Conservation (phyloP, 2,888 invertebrate species). For the Carterocephalus palaemon region DNA sequence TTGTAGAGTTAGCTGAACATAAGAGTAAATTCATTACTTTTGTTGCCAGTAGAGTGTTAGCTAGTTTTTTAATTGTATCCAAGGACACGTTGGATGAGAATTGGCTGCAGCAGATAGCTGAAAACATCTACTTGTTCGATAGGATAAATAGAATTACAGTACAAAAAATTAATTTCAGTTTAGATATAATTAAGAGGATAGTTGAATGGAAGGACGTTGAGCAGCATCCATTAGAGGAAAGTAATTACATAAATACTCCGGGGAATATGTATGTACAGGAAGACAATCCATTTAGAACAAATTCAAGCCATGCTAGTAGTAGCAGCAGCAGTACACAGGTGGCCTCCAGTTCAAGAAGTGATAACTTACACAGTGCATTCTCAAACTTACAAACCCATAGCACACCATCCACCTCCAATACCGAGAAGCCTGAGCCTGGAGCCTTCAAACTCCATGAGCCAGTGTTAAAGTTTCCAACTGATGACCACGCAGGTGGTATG, state of each 20-base stretch:
- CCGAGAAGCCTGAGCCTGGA: slow-evolving; percentile 41
- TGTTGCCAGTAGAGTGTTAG: slow-evolving; percentile 87
- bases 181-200: slow-evolving; percentile 91
- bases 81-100: slow-evolving; percentile 88
- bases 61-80: slow-evolving; percentile 90
- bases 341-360: slow-evolving; percentile 50
- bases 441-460: slow-evolving; percentile 65
- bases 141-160: slow-evolving; percentile 82
- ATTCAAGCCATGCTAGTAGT: slow-evolving; percentile 50
- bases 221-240: slow-evolving; percentile 88
- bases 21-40: slow-evolving; percentile 89
- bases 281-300: slow-evolving; percentile 68
- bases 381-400: slow-evolving; percentile 69
- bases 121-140: slow-evolving; percentile 83
- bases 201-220: slow-evolving; percentile 93
- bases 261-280: slow-evolving; percentile 62
- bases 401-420: slow-evolving; percentile 58
- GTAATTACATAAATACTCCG: slow-evolving; percentile 62
- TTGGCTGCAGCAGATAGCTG: slow-evolving; percentile 88
- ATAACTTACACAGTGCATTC: slow-evolving; percentile 65
- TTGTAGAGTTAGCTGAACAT: slow-evolving; percentile 87
- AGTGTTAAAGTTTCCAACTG: slow-evolving; percentile 57
- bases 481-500: slow-evolving; percentile 43
- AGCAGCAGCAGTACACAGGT: slow-evolving; percentile 42
- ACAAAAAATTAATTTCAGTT: slow-evolving; percentile 88